phyloP scores from a whole-genome alignment of 1,140 invertebrate genomes.

The Pygmarrhopalites habei region DNA sequence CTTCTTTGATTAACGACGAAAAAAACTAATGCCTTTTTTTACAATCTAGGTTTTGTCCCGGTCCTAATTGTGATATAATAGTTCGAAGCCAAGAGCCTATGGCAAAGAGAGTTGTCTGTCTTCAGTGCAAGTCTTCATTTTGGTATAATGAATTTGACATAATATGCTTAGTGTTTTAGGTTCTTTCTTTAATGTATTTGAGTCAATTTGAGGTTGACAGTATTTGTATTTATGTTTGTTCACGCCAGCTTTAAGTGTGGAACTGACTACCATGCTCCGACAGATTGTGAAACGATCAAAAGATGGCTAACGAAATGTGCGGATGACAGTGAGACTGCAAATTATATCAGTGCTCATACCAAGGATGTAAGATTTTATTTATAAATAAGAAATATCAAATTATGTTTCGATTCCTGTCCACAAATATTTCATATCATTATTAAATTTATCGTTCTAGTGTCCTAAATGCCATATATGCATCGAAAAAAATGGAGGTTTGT shows the following conservation, averaged over 20 bases:
- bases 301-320: slow-evolving; percentile 98
- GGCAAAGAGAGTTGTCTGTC: slow-evolving; percentile 73
- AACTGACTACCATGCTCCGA: slow-evolving; percentile 94
- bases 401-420: too few species aligned
- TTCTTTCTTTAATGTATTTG: too few species aligned
- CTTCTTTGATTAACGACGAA: not conserved
- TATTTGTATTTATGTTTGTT: too few species aligned
- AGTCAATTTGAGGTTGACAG: too few species aligned
- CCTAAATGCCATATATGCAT: slow-evolving; percentile 99
- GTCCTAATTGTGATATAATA: slow-evolving; percentile 87
- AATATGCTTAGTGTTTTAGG: too few species aligned
- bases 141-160: too few species aligned
- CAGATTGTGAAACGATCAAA: slow-evolving; percentile 91
- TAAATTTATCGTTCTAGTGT: too few species aligned
- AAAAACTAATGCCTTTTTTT: not conserved
- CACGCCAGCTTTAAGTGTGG: slow-evolving; percentile 71
- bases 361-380: slow-evolving; percentile 64
- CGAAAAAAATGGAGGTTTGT: slow-evolving; percentile 99
- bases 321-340: slow-evolving; percentile 98
- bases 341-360: slow-evolving; percentile 97
- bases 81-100: slow-evolving; percentile 65
- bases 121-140: slow-evolving; percentile 67
- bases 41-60: slow-evolving; percentile 74
- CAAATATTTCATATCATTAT: too few species aligned
- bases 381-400: too few species aligned